Percentiles rank a stretch among this genome's conserved stretches.
Conservation (phyloP, 2,797 vertebrate genomes). For the Phoeniculus purpureus region DNA sequence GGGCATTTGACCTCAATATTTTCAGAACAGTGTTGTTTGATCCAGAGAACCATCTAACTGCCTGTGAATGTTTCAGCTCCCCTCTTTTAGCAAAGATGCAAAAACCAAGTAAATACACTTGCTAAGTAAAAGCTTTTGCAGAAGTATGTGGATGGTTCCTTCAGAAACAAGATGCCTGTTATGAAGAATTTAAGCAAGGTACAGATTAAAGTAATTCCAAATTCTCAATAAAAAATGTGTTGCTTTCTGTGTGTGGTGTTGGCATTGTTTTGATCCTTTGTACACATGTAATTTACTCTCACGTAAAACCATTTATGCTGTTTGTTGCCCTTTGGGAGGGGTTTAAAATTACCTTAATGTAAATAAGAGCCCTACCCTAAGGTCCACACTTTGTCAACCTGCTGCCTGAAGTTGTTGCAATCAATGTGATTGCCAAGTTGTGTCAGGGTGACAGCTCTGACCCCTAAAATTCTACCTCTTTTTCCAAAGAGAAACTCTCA, state of each 20-base stretch:
- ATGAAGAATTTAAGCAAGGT: not conserved
- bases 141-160: not conserved
- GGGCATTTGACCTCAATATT: not conserved
- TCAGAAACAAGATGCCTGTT: not conserved
- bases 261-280: constrained; percentile 31
- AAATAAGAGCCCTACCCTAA: constrained; percentile 4
- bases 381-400: not conserved
- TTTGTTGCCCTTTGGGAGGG: constrained; percentile 29
- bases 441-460: not conserved
- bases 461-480: not conserved
- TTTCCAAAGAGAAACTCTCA: not conserved
- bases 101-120: not conserved
- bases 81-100: not conserved
- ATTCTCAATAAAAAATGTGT: not conserved
- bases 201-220: not conserved
- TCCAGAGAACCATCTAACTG: not conserved
- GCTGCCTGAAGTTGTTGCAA: not conserved
- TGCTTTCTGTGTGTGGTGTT: not conserved
- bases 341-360: constrained; percentile 26
- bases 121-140: not conserved
- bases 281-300: constrained; percentile 23
- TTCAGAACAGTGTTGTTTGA: not conserved
- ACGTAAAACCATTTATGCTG: not conserved
- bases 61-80: not conserved
- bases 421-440: not conserved